Percentiles rank a stretch among this genome's conserved stretches.
These are phyloP conservation scores for Sesia apiformis DNA, from an alignment of 2,888 invertebrate species.

Conservation along the genomic window DNA sequence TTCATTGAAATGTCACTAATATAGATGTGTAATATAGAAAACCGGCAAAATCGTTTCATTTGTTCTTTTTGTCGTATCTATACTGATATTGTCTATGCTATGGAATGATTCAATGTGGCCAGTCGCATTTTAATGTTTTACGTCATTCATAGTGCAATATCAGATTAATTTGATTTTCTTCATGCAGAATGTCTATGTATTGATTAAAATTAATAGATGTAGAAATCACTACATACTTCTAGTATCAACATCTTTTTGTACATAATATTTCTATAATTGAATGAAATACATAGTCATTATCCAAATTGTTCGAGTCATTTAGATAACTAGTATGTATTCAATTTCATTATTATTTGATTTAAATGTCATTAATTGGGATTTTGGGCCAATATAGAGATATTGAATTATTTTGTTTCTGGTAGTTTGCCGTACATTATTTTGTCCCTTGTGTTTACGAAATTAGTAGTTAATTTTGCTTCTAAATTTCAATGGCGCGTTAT, in stretches of 20 bases:
- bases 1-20: constrained; percentile 63
- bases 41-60: constrained; percentile 27
- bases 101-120: constrained; percentile 11
- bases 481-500: constrained; percentile 28
- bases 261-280: constrained; percentile 13
- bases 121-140: constrained; percentile 6
- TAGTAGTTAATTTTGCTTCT: constrained; percentile 24
- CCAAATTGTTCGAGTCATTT: constrained; percentile 26
- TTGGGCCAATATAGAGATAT: constrained; percentile 16
- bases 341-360: not conserved
- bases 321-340: constrained; percentile 1
- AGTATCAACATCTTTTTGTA: constrained; percentile 7
- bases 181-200: not conserved
- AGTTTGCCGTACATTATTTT: too few relatives aligned
- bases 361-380: constrained; percentile 13
- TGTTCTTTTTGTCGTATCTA: constrained; percentile 31
- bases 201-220: not conserved
- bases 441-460: too few relatives aligned
- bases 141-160: not conserved
- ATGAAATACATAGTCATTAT: constrained; percentile 39
- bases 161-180: not conserved
- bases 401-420: constrained; percentile 10
- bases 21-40: constrained; percentile 61
- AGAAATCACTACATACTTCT: constrained; percentile 7
- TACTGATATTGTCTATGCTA: constrained; percentile 22